Evolutionary conservation across 2,888 invertebrate species (phyloP).

Genomic region (Microctonus hyperodae): DNA sequence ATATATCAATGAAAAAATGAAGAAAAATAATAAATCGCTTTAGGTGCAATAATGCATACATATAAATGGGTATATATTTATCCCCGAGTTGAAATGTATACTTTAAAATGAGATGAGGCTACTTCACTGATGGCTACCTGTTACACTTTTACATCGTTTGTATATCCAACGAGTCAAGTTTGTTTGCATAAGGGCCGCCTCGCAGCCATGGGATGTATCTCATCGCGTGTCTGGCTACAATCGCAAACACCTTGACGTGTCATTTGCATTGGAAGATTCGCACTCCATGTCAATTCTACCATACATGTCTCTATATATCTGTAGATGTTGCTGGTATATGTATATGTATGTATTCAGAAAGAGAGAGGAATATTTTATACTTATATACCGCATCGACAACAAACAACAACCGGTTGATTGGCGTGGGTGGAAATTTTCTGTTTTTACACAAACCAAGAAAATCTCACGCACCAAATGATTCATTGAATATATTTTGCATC

Average conservation of each 20-base stretch:
- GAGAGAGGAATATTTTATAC: too few relatives aligned
- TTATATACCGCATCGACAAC: too few relatives aligned
- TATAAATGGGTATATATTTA: neutral
- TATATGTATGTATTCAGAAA: too few relatives aligned
- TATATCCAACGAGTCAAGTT: slow-evolving; percentile 16
- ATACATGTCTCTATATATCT: neutral
- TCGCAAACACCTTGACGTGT: slow-evolving; percentile 23
- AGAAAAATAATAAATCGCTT: neutral
- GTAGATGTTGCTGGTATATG: neutral
- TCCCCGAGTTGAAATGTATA: neutral
- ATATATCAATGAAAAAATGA: too few relatives aligned
- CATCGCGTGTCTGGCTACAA: slow-evolving; percentile 32
- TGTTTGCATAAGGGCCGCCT: slow-evolving; percentile 29
- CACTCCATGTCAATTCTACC: slow-evolving; percentile 16
- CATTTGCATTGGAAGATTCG: slow-evolving; percentile 30
- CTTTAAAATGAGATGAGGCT: slow-evolving; percentile 4
- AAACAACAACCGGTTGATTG: slow-evolving; percentile 18
- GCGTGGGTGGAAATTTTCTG: slow-evolving; percentile 15
- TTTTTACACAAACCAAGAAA: neutral
- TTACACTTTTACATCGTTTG: slow-evolving; percentile 16
- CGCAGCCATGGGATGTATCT: neutral
- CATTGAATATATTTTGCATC: slow-evolving; percentile 10
- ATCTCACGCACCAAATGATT: slow-evolving; percentile 15
- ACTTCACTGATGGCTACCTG: slow-evolving; percentile 24
- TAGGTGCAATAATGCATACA: neutral